A percentile compares a stretch with the other conserved stretches of the same genome.
phyloP scores from a whole-genome alignment of 2,888 invertebrate species.

The Hoplodrina ambigua region DNA sequence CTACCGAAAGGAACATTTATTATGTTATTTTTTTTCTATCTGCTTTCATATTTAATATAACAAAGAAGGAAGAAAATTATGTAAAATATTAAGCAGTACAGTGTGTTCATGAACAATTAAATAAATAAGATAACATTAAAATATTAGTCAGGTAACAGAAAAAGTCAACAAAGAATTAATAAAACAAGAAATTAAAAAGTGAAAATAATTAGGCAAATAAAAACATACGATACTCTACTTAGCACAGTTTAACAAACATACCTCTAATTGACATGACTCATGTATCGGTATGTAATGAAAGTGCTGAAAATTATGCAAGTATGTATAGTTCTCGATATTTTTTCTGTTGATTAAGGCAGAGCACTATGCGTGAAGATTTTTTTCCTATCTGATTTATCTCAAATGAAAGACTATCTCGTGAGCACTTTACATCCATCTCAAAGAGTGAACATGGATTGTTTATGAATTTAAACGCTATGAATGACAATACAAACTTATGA shows the following conservation, averaged over 20 bases:
- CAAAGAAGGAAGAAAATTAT: not conserved
- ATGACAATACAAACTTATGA: constrained; percentile 55
- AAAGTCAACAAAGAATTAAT: not conserved
- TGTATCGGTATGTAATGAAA: not conserved
- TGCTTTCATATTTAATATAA: not conserved
- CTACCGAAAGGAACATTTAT: not conserved
- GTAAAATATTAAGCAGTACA: not conserved
- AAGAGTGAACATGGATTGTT: constrained; percentile 60
- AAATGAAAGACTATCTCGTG: constrained; percentile 52
- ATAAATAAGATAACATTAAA: not conserved
- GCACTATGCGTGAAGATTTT: not conserved
- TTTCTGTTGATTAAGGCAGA: not conserved
- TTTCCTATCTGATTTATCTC: constrained; percentile 39
- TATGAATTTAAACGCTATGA: constrained; percentile 49
- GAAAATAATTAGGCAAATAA: not conserved
- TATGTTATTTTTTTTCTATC: not conserved
- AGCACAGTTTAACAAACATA: constrained; percentile 17
- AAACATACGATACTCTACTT: not conserved
- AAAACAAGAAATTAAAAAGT: not conserved
- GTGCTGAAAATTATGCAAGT: not conserved
- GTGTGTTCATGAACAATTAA: not conserved
- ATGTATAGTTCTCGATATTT: not conserved
- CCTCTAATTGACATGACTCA: constrained; percentile 3
- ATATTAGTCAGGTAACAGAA: not conserved
- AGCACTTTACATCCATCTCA: constrained; percentile 59